A percentile compares a stretch with the other conserved stretches of the same genome.
Conservation (phyloP, 2,797 vertebrate genomes). For the Lophius americanus region DNA sequence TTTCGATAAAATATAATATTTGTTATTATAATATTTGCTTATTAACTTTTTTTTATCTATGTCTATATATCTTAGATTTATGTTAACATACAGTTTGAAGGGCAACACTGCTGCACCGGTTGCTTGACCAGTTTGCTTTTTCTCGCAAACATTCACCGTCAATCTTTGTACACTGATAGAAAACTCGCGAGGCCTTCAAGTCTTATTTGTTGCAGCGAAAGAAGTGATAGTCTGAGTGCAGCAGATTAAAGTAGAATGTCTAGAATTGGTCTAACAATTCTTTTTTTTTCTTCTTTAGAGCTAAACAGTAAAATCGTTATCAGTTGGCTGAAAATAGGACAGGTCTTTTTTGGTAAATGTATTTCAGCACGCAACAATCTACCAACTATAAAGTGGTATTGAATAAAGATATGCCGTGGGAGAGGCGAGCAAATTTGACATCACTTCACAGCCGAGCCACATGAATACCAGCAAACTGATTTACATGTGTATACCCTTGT, state of each 20-base stretch:
- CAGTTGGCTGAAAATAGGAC: too few relatives aligned
- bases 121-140: not conserved
- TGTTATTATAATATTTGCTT: too few relatives aligned
- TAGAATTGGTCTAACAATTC: too few relatives aligned
- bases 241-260: too few relatives aligned
- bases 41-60: too few relatives aligned
- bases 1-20: too few relatives aligned
- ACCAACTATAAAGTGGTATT: too few relatives aligned
- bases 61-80: not conserved
- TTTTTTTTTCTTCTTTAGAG: too few relatives aligned
- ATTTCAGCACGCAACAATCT: too few relatives aligned
- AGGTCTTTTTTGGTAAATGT: too few relatives aligned
- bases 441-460: constrained; percentile 21
- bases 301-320: too few relatives aligned
- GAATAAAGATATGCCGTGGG: not conserved
- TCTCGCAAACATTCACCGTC: not conserved
- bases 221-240: not conserved
- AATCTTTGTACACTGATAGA: not conserved
- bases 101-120: not conserved
- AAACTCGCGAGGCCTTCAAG: not conserved
- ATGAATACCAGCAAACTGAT: constrained; percentile 29
- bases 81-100: not conserved
- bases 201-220: not conserved
- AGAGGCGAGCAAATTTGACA: too few relatives aligned
- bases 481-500: constrained; percentile 46